Conservation (phyloP, 2,797 vertebrate species). For the Acipenser ruthenus region DNA sequence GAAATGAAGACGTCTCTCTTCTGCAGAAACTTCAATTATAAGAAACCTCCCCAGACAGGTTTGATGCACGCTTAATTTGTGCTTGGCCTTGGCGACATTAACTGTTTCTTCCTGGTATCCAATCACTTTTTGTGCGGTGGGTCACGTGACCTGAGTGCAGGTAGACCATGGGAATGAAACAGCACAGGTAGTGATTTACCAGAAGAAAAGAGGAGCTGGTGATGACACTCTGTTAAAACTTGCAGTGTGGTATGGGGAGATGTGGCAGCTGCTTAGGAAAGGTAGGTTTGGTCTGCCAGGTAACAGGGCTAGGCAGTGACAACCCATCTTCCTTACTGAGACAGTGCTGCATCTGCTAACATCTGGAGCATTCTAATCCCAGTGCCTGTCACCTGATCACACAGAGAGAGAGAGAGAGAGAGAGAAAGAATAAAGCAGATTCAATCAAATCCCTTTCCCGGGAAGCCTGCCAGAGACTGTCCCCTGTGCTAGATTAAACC, state of each 20-base stretch:
- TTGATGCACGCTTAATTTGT: no score
- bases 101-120: no score
- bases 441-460: slow-evolving; percentile 44
- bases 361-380: slow-evolving; percentile 2
- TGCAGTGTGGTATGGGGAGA: not conserved
- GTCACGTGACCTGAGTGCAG: not conserved
- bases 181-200: no score
- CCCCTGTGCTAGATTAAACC: slow-evolving; percentile 41
- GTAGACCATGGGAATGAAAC: not conserved
- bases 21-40: no score
- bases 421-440: slow-evolving; percentile 12
- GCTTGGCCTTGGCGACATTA: no score
- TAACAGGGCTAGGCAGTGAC: not conserved
- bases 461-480: slow-evolving; percentile 43
- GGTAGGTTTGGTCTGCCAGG: not conserved
- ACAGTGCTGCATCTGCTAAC: not conserved
- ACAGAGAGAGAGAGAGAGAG: not conserved
- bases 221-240: no score
- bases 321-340: not conserved
- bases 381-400: not conserved
- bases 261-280: not conserved
- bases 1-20: no score
- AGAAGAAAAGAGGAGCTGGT: no score
- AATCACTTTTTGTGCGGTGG: not conserved
- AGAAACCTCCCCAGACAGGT: no score